Evolutionary conservation across 2,888 invertebrate genomes (phyloP).

Genomic region (Epirrhoe tristata): DNA sequence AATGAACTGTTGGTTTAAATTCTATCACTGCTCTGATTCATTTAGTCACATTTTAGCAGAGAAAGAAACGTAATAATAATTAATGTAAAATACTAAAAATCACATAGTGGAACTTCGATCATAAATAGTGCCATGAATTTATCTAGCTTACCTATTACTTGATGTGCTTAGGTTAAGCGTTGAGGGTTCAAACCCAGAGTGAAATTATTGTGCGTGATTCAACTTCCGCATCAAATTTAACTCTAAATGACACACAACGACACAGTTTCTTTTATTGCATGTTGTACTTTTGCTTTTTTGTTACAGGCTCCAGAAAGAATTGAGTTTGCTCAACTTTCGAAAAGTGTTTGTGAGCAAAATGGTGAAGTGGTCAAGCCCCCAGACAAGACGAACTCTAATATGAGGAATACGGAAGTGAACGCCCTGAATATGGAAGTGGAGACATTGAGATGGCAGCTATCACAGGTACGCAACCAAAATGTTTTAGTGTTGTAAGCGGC

Average conservation of each 20-base stretch:
- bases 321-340: slow-evolving; percentile 73
- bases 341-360: slow-evolving; percentile 63
- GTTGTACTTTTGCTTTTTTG: slow-evolving; percentile 47
- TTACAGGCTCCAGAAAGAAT: slow-evolving; percentile 76
- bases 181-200: slow-evolving; percentile 52
- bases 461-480: slow-evolving; percentile 83
- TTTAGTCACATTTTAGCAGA: neutral
- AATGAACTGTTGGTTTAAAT: neutral
- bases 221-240: slow-evolving; percentile 51
- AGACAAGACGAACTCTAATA: slow-evolving; percentile 59
- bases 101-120: neutral
- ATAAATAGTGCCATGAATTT: neutral
- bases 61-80: neutral
- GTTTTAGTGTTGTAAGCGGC: neutral
- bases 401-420: slow-evolving; percentile 71
- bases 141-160: neutral
- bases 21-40: neutral
- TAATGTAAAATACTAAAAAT: neutral
- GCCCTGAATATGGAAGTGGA: slow-evolving; percentile 88
- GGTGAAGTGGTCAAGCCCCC: slow-evolving; percentile 61
- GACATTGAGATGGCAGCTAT: slow-evolving; percentile 90
- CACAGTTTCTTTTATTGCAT: slow-evolving; percentile 50
- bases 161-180: neutral
- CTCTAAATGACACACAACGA: slow-evolving; percentile 54
- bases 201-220: slow-evolving; percentile 60